Base-by-base conservation (phyloP, 1,140 invertebrate genomes). In the Bombus waltoni region DNA sequence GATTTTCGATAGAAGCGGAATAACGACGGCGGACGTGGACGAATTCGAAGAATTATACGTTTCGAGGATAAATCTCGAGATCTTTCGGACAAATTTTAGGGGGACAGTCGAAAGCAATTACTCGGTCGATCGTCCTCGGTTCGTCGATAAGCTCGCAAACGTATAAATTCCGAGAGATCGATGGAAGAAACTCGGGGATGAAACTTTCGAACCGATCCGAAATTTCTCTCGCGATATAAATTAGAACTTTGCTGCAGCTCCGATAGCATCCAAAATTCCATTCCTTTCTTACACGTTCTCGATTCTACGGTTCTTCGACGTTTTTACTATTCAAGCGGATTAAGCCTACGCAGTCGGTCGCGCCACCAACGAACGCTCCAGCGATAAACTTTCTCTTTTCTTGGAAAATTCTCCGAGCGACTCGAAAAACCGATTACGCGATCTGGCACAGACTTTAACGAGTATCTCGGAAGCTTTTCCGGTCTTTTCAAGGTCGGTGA, bases 91-190 rank as follows among this genome's bases (percentile, higher is more conserved):
- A 75, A 82, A 40, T 82, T 57, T 74, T 38, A 32, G 0, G n/a
- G 1, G 18, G 71, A 74, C 73, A 65, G 65, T 65, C 71, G 71
- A 65, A 47, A 74, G 80, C 70, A 75, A 82, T 82, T 82, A 74
- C 32, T 82, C 71, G 38, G 13, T 57, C 70, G 70, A 62, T 65
- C 53, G 75, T 82, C n/a, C 71, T 62, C 70, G 25, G 57, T 72
- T 81, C 47, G 47, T 38, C 38, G 8, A 9, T 25, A 74, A 65
- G 40, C 47, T n/a, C 25, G 18, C 40, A 15, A 15, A 53, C 47
- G 18, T 82, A 44, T 65, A 75, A 74, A 74, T 82, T 65, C 59
- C n/a, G 28, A 35, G 59, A 18, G 6, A 15, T 25, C 3, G 35
- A 28, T 28, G 15, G 25, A 53, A 62, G 35, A 15, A 25, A 77